A percentile compares a stretch with the other conserved stretches of the same genome.
Evolutionary conservation across 1,140 invertebrate species (phyloP).

Genomic region (Bombus balteatus): DNA sequence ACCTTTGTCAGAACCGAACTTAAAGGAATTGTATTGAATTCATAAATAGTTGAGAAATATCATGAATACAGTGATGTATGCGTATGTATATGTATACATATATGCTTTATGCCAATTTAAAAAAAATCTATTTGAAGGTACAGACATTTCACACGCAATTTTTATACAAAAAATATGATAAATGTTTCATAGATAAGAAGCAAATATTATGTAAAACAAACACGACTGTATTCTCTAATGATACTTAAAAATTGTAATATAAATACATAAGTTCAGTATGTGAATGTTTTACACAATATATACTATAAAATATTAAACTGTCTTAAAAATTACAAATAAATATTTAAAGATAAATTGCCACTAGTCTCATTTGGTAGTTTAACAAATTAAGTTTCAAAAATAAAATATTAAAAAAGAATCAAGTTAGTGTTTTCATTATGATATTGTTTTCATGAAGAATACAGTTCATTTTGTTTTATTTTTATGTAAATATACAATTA

Average conservation of each 20-base stretch:
- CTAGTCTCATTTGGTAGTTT: slow-evolving; percentile 14
- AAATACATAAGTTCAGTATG: slow-evolving; percentile 6
- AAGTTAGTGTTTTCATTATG: not conserved
- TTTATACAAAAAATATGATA: slow-evolving; percentile 45
- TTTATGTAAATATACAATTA: not conserved
- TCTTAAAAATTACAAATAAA: slow-evolving; percentile 35
- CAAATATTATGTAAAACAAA: slow-evolving; percentile 31
- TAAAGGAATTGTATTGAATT: slow-evolving; percentile 46
- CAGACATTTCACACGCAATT: slow-evolving; percentile 39
- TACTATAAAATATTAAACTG: slow-evolving; percentile 40
- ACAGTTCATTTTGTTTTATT: slow-evolving; percentile 17
- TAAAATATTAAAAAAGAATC: not conserved
- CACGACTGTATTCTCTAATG: slow-evolving; percentile 43
- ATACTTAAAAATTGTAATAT: slow-evolving; percentile 44
- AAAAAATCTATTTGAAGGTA: slow-evolving; percentile 30
- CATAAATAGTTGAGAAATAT: slow-evolving; percentile 18
- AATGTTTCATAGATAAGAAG: slow-evolving; percentile 23
- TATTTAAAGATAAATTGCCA: slow-evolving; percentile 44
- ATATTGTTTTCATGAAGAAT: slow-evolving; percentile 1
- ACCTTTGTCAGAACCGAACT: slow-evolving; percentile 10
- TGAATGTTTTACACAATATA: slow-evolving; percentile 41
- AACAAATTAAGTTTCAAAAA: not conserved
- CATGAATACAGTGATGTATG: not conserved
- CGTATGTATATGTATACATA: slow-evolving; percentile 25
- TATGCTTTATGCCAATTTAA: slow-evolving; percentile 27